Conservation (phyloP, 1,140 invertebrate genomes). For the Bicyclus anynana region DNA sequence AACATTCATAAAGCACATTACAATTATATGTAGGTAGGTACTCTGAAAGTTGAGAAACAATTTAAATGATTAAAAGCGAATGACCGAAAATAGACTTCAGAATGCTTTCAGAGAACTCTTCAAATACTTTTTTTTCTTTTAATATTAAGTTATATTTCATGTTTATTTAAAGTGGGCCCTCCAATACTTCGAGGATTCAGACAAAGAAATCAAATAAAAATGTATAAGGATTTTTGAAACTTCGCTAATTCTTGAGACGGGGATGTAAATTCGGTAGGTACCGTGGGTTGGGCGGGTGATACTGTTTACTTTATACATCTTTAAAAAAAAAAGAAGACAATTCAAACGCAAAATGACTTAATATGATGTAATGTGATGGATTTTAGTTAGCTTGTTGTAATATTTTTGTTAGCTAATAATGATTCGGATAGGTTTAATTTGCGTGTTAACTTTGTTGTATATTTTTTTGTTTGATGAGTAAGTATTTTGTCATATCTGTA, state of each 20-base stretch:
- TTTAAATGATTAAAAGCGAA: background rate
- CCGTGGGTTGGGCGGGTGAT: background rate
- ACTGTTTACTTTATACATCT: background rate
- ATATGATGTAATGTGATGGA: too few species aligned
- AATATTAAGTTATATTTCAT: constrained; percentile 4
- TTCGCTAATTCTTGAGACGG: constrained; percentile 5
- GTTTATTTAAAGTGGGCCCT: constrained; percentile 6
- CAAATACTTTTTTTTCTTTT: background rate
- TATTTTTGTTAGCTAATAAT: too few species aligned
- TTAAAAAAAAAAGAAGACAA: too few species aligned
- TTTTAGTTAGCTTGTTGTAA: too few species aligned
- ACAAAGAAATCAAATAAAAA: constrained; percentile 9
- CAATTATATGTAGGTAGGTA: background rate
- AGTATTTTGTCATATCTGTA: too few species aligned
- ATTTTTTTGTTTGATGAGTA: too few species aligned
- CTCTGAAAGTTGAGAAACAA: background rate
- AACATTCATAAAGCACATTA: too few species aligned
- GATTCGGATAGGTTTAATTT: too few species aligned
- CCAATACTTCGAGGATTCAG: constrained; percentile 1
- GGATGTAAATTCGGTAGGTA: background rate
- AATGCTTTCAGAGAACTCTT: constrained; percentile 2
- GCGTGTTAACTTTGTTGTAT: too few species aligned
- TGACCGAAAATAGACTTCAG: background rate
- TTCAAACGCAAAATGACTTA: too few species aligned
- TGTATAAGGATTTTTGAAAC: constrained; percentile 3